A percentile compares a stretch with the other conserved stretches of the same genome.
phyloP scores from a whole-genome alignment of 2,888 invertebrate genomes.

The Carabus problematicus region DNA sequence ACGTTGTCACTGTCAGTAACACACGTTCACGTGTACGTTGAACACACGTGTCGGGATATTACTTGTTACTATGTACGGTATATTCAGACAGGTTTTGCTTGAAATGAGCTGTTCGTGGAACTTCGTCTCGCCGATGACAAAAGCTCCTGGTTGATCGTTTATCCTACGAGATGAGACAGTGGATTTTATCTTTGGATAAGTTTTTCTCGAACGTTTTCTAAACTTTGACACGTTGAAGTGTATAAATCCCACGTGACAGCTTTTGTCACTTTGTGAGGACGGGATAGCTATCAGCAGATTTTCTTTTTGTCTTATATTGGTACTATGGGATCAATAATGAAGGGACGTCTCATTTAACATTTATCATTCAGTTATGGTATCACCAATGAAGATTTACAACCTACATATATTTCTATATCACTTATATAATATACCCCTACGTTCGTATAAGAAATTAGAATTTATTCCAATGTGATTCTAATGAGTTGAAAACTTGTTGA shows the following conservation, averaged over 20 bases:
- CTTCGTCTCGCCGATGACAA: slow-evolving; percentile 8
- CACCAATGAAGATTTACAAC: too few species aligned
- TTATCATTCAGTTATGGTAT: too few species aligned
- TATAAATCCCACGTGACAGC: slow-evolving; percentile 39
- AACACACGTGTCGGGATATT: background rate
- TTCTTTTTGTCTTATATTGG: slow-evolving; percentile 19
- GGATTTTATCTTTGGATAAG: slow-evolving; percentile 27
- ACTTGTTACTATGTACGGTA: background rate
- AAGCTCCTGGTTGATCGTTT: slow-evolving; percentile 8
- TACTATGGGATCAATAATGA: too few species aligned
- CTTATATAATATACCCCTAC: too few species aligned
- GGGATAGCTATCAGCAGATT: slow-evolving; percentile 30
- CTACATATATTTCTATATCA: too few species aligned
- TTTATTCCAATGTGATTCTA: too few species aligned
- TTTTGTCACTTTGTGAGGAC: slow-evolving; percentile 32
- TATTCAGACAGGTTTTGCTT: background rate
- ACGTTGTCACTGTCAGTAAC: too few species aligned
- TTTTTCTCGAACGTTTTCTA: slow-evolving; percentile 29
- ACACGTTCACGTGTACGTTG: background rate
- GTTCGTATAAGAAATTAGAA: too few species aligned
- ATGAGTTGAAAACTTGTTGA: too few species aligned
- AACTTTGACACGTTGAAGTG: slow-evolving; percentile 38
- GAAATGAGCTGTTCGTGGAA: background rate
- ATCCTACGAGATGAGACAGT: slow-evolving; percentile 11
- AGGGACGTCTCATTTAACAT: too few species aligned